Percentiles rank a stretch among this genome's conserved stretches.
Conservation (phyloP, 2,888 invertebrate genomes). For the Iphiclides podalirius region DNA sequence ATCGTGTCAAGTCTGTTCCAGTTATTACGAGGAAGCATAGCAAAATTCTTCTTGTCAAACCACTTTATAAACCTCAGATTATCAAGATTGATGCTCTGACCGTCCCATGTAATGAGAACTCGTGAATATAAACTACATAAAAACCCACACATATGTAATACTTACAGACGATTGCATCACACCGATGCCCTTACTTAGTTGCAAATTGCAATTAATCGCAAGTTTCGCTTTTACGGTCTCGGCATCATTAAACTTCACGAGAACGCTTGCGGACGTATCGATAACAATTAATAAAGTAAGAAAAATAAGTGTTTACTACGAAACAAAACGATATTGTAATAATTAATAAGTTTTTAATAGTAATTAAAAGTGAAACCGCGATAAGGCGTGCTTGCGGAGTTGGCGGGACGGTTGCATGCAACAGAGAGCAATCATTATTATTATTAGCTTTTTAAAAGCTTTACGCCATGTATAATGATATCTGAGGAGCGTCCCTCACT, state of each 20-base stretch:
- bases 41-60: no score
- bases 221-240: conserved; percentile 1
- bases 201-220: conserved; percentile 2
- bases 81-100: no score
- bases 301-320: conserved; percentile 36
- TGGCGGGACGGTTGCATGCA: conserved; percentile 38
- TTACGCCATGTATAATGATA: no score
- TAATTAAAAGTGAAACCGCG: conserved; percentile 67
- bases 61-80: no score
- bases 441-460: no score
- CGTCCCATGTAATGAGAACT: no score
- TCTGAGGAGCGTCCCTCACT: no score
- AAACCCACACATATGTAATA: not conserved
- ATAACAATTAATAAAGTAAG: conserved; percentile 23
- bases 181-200: conserved; percentile 1
- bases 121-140: no score
- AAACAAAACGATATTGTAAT: conserved; percentile 52
- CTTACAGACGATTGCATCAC: conserved; percentile 7
- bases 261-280: conserved; percentile 1
- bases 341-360: conserved; percentile 67
- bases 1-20: no score
- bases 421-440: no score
- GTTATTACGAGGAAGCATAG: no score
- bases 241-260: not conserved
- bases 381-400: conserved; percentile 56